phyloP scores from a whole-genome alignment of 2,888 invertebrate genomes.

The Philonicus albiceps region DNA sequence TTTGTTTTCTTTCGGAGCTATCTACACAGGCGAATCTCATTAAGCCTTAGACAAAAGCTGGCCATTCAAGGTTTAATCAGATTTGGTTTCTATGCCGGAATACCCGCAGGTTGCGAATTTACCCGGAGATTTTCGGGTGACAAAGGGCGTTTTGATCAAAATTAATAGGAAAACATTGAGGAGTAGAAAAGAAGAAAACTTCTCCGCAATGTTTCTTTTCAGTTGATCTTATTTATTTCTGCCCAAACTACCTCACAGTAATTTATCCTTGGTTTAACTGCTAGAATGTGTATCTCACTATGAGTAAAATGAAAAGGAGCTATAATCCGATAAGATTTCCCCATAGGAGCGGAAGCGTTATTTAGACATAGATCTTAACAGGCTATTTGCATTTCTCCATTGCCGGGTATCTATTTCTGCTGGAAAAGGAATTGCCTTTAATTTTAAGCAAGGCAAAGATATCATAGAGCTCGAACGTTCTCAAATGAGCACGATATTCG shows the following conservation, averaged over 20 bases:
- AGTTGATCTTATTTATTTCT: neutral
- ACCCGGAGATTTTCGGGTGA: neutral
- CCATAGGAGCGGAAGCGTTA: neutral
- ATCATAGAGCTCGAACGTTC: neutral
- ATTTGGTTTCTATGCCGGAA: conserved; percentile 2
- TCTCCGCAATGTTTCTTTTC: neutral
- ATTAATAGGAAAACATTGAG: neutral
- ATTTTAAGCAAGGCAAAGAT: neutral
- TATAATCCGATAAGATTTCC: neutral
- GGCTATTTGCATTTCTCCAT: neutral
- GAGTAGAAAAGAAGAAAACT: neutral
- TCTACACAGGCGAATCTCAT: conserved; percentile 8
- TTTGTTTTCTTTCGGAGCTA: conserved; percentile 2
- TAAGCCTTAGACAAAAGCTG: conserved; percentile 32
- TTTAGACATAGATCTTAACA: neutral
- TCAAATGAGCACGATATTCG: neutral
- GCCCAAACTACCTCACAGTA: neutral
- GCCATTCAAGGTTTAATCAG: conserved; percentile 31
- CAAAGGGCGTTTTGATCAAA: neutral
- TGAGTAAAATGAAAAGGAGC: neutral
- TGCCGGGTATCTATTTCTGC: neutral
- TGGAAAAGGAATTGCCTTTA: neutral
- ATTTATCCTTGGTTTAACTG: neutral
- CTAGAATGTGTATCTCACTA: neutral
- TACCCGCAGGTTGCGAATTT: neutral